A percentile compares a stretch with the other conserved stretches of the same genome.
Evolutionary conservation across 2,797 vertebrate species (phyloP).

Genomic region (Alectoris magna): DNA sequence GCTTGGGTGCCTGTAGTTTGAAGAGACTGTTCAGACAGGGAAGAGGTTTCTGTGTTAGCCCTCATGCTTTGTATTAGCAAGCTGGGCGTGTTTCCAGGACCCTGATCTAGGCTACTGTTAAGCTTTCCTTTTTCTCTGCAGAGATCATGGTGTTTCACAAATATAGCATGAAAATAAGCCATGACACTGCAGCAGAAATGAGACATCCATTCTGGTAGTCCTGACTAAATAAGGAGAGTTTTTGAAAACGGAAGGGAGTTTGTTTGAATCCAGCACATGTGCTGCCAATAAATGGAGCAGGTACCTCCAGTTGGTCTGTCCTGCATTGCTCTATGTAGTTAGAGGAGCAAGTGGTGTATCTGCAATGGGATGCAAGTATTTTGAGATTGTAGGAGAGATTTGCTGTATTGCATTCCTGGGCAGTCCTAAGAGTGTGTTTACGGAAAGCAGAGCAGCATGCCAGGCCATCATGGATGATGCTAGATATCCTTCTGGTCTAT

Average conservation of each 20-base stretch:
- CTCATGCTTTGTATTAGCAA: not conserved
- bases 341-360: not conserved
- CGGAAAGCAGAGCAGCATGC: not conserved
- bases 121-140: not conserved
- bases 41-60: not conserved
- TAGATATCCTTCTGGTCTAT: not conserved
- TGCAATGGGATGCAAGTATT: not conserved
- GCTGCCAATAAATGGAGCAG: not conserved
- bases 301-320: not conserved
- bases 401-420: not conserved
- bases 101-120: not conserved
- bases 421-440: not conserved
- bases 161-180: fast-evolving
- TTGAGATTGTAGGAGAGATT: not conserved
- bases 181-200: not conserved
- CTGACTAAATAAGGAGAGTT: not conserved
- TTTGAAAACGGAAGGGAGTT: not conserved
- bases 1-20: not conserved
- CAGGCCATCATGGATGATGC: not conserved
- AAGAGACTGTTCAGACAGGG: not conserved
- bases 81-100: not conserved
- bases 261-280: not conserved
- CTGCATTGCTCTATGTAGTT: fast-evolving
- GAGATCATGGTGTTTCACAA: not conserved
- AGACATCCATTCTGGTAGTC: not conserved